Base-by-base conservation (phyloP, 2,797 vertebrate species). In the Lepus townsendii region DNA sequence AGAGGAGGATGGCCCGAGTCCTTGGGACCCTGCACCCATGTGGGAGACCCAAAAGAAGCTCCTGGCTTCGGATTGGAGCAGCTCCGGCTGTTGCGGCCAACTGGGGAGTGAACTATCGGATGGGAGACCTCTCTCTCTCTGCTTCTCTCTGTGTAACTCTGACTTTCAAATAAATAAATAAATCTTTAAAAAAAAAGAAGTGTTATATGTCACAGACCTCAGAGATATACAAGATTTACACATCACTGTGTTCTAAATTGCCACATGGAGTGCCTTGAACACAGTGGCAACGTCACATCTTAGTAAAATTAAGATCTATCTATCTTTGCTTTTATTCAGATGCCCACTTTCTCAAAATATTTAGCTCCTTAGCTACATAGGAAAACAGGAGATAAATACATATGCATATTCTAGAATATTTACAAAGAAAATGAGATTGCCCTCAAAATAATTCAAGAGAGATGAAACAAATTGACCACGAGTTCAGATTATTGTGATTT, bases 311-410 rank as follows among this genome's bases (percentile, higher is more conserved):
- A 78, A 65, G 42, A 69, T n/a, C 69, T 80, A 75, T 32, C 26
- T 62, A 63, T 30, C 52, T 76, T 65, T 10, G 32, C 72, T 42
- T 76, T 94, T 42, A 68, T n/a, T 50, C 13, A 83, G 60, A 50
- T 27, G 68, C 57, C 47, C 13, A 75, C 79, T 75, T 79, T 88
- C 50, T 62, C 62, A 76, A 57, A 87, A 30, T 68, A 88, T 73
- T 68, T 90, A 79, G 57, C 30, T 85, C 32, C 75, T 82, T 52
- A 78, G 22, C 83, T 42, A 42, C 88, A 52, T 6, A 91, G 50
- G 73, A 88, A 84, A 93, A n/a, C 50, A 88, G 35, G 27, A 83
- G 35, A 65, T n/a, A 89, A 85, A 76, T 54, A 69, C 13, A 89
- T 69, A 73, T 75, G 32, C 8, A 50, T 60, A 32, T 42, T 19